These are phyloP conservation scores for Drosophila rellima DNA, from an alignment of 2,888 invertebrate species.

Conservation along the genomic window DNA sequence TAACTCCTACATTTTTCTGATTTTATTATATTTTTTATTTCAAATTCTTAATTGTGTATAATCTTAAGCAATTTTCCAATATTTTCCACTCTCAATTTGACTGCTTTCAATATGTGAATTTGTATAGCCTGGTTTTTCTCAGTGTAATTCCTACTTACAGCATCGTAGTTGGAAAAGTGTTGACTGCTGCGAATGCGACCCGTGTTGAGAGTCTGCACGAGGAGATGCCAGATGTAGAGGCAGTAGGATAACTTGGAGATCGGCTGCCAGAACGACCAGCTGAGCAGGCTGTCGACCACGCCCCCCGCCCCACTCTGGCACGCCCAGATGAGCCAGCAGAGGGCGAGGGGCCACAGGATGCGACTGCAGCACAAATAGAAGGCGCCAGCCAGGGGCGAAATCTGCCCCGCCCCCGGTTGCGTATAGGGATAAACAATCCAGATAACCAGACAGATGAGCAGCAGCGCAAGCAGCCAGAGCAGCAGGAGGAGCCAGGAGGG, in stretches of 20 bases:
- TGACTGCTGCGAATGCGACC: slow-evolving; percentile 64
- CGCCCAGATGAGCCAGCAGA: slow-evolving; percentile 83
- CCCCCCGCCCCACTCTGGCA: slow-evolving; percentile 81
- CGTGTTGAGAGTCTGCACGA: slow-evolving; percentile 63
- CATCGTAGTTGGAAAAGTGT: slow-evolving; percentile 77
- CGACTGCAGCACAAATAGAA: slow-evolving; percentile 67
- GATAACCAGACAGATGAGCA: slow-evolving; percentile 54
- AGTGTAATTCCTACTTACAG: slow-evolving; percentile 52
- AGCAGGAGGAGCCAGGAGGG: slow-evolving; percentile 28
- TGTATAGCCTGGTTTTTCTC: not conserved
- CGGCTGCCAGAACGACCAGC: slow-evolving; percentile 81
- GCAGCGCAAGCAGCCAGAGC: slow-evolving; percentile 67
- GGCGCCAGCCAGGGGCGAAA: slow-evolving; percentile 42
- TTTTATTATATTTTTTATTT: too few relatives aligned
- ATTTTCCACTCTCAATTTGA: too few relatives aligned
- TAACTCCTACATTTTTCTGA: too few relatives aligned
- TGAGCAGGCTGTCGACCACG: slow-evolving; percentile 72
- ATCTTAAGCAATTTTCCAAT: too few relatives aligned
- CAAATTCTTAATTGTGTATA: too few relatives aligned
- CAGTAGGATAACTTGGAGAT: slow-evolving; percentile 79
- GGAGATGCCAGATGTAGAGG: slow-evolving; percentile 81
- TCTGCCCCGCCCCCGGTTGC: slow-evolving; percentile 24
- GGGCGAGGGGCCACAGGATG: slow-evolving; percentile 79
- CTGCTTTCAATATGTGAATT: not conserved
- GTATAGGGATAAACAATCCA: slow-evolving; percentile 69